Evolutionary conservation across 2,888 invertebrate genomes (phyloP), one percentile per base, ranked within the genome.

Genomic region (Halocaridina rubra): DNA sequence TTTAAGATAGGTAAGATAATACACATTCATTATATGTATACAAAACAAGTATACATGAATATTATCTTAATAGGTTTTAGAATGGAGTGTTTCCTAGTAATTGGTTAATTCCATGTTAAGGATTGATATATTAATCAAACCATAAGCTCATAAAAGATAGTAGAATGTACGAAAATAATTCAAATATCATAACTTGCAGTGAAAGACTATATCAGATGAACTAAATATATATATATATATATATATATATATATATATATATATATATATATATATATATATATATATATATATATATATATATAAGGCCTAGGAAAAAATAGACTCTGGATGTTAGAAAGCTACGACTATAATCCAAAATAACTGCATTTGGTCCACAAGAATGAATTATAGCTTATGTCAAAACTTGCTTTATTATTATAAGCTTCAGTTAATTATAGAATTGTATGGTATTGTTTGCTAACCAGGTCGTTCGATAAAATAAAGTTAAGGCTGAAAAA

Each of bases 241-340:
- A 69, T 69, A 22, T 69, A 69, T 69, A 1, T 69, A 69, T 69
- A 22, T 69, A 30, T 69, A 22, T 69, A 69, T 69, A 22, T 69
- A 69, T 69, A 22, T 69, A 69, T 69, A 22, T 69, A 69, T 69
- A 22, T 69, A 69, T 69, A 22, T 69, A 69, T 69, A 22, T 69
- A 69, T 29, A n/a, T 61, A n/a, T 61, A 10, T 61, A 61, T 61
- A 61, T 61, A 61, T 61, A 61, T 61, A 61, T 61, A 61, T 61
- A 61, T 61, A 67, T 13, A n/a, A n/a, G n/a, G n/a, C n/a, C n/a
- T n/a, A n/a, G n/a, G n/a, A n/a, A n/a, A n/a, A n/a, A n/a, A n/a
- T n/a, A n/a, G n/a, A n/a, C n/a, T n/a, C n/a, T n/a, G n/a, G n/a
- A n/a, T n/a, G n/a, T n/a, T n/a, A n/a, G n/a, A n/a, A n/a, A 61